Base-by-base conservation (phyloP, 2,113 vertebrate genomes). In the Melanerpes formicivorus region DNA sequence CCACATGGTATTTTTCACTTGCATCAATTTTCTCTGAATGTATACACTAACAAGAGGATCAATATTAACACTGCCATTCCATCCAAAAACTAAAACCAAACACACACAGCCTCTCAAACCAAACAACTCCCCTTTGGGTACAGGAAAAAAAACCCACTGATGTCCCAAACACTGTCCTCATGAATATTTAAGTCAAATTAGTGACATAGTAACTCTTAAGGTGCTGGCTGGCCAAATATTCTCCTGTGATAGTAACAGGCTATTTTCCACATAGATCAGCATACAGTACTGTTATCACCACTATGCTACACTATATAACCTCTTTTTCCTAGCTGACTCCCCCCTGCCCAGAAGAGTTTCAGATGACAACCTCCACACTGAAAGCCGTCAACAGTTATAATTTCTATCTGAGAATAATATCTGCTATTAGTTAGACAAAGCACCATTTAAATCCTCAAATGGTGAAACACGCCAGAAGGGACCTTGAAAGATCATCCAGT, bases 391-490 rank as follows among this genome's bases (percentile, higher is more conserved):
- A 58, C 32, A 59, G 10, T 34, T 81, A 58, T 10, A 58, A 69
- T 84, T 84, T 76, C 34, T 79, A 73, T 16, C 50, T 69, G 70
- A 81, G 34, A 90, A 79, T 29, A 86, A 34, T 21, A 84, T 74
- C 32, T 74, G 3, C 21, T 19, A 67, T 77, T 89, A 93, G 87
- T 82, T 56, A 92, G 37, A 46, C n/a, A 93, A 85, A 92, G 88
- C n/a, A 84, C 19, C 65, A 77, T 71, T 93, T 71, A 82, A 90
- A 87, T 67, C n/a, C 12, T 55, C 30, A 18, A 73, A 14, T 29
- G n/a, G 19, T 37, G 14, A 44, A 64, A 77, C 37, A 77, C 42
- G 16, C 12, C 15, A 15, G 46, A 48, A 48, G 46, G 18, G 46
- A 48, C 46, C 46, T 48, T 7, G 3, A 48, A 6, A 48, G 46